Percentiles rank a stretch among this genome's conserved stretches.
Evolutionary conservation across 2,888 invertebrate species (phyloP).

Genomic region (Eupeodes luniger): DNA sequence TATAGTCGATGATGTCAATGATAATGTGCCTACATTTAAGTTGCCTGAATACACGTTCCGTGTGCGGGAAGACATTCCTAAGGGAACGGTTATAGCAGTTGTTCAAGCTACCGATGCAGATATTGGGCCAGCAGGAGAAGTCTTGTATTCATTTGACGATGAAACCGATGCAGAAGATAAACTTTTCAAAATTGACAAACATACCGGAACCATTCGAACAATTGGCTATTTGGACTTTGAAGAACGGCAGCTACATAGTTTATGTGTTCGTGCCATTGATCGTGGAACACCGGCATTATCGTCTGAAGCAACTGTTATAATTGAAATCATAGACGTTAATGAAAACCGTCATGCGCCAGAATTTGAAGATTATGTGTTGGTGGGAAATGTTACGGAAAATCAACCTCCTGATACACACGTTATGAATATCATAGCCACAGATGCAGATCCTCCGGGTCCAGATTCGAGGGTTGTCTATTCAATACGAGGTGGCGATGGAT

Average conservation of each 20-base stretch:
- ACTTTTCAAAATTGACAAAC: conserved; percentile 91
- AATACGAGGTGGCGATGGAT: conserved; percentile 94
- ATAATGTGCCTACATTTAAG: conserved; percentile 93
- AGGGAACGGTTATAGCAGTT: conserved; percentile 93
- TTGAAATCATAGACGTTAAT: conserved; percentile 97
- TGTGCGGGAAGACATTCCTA: conserved; percentile 95
- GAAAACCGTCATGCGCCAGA: conserved; percentile 94
- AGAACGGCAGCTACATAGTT: conserved; percentile 93
- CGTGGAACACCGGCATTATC: conserved; percentile 92
- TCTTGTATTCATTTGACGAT: conserved; percentile 92
- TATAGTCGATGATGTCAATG: conserved; percentile 95
- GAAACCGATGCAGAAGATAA: conserved; percentile 88
- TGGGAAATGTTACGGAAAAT: conserved; percentile 92
- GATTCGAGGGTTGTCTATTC: conserved; percentile 94
- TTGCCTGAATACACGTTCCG: conserved; percentile 91
- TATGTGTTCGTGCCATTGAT: conserved; percentile 94
- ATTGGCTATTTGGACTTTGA: conserved; percentile 93
- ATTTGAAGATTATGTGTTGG: conserved; percentile 92
- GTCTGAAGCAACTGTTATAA: conserved; percentile 91
- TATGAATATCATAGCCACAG: conserved; percentile 90
- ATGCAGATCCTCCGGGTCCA: conserved; percentile 91
- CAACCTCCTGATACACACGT: conserved; percentile 91
- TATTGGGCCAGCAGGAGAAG: conserved; percentile 91
- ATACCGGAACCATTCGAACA: conserved; percentile 94
- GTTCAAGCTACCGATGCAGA: conserved; percentile 94